Evolutionary conservation across 2,113 vertebrate species (phyloP).

Genomic region (Saimiri boliviensis): DNA sequence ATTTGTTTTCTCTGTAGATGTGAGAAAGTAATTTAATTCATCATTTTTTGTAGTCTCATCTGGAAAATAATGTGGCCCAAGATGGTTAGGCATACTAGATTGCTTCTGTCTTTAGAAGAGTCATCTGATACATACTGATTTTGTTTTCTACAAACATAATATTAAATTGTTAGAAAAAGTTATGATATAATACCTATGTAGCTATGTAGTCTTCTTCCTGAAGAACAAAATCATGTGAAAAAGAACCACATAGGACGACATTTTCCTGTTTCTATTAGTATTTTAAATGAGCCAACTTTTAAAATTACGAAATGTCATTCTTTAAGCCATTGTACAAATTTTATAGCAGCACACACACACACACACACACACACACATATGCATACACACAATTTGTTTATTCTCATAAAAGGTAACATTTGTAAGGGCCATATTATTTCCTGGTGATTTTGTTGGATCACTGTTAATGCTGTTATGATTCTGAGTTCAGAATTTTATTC

Average conservation of each 20-base stretch:
- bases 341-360: neutral
- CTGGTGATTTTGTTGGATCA: neutral
- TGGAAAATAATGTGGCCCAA: neutral
- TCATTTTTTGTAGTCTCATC: neutral
- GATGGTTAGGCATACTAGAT: neutral
- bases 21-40: neutral
- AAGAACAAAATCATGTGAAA: neutral
- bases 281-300: neutral
- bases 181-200: neutral
- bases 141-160: neutral
- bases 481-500: neutral
- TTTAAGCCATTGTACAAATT: neutral
- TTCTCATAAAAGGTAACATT: neutral
- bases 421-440: neutral
- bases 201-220: neutral
- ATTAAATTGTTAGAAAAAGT: neutral
- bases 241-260: neutral
- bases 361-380: too few species aligned
- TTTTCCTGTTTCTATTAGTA: neutral
- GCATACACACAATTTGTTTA: neutral
- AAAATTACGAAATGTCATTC: neutral
- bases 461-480: neutral
- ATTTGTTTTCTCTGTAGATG: neutral
- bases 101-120: neutral
- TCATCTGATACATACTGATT: neutral